phyloP scores from a whole-genome alignment of 2,113 vertebrate species.

The Oryzias celebensis region DNA sequence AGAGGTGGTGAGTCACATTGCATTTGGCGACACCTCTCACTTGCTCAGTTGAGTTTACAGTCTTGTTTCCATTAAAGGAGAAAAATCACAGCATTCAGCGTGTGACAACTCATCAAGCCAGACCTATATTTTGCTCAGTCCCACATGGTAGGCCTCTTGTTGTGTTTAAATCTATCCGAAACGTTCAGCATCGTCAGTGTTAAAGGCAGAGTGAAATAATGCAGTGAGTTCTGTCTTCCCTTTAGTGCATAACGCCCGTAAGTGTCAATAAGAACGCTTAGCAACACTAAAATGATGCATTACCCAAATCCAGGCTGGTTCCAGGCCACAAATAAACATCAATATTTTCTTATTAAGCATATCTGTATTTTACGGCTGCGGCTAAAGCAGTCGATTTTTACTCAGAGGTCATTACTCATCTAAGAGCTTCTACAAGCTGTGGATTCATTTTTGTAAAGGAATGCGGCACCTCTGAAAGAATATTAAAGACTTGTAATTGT shows the following conservation, averaged over 20 bases:
- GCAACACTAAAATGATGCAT: slow-evolving; percentile 16
- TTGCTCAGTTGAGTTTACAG: slow-evolving; percentile 51
- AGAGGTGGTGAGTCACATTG: slow-evolving; percentile 65
- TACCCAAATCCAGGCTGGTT: slow-evolving; percentile 27
- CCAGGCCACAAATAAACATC: slow-evolving; percentile 34
- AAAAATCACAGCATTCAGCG: slow-evolving; percentile 32
- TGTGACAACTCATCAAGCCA: slow-evolving; percentile 50
- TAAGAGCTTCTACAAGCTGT: slow-evolving; percentile 23
- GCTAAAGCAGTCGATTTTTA: slow-evolving; percentile 37
- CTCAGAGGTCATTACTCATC: slow-evolving; percentile 28
- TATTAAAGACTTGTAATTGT: slow-evolving; percentile 58
- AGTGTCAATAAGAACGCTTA: slow-evolving; percentile 44
- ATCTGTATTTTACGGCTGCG: slow-evolving; percentile 36
- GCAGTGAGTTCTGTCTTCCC: slow-evolving; percentile 9
- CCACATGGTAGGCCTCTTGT: slow-evolving; percentile 34
- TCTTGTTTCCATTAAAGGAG: slow-evolving; percentile 45
- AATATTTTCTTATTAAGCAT: slow-evolving; percentile 47
- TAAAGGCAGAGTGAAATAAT: slow-evolving; percentile 24
- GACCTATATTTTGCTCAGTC: slow-evolving; percentile 42
- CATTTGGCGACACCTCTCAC: slow-evolving; percentile 56
- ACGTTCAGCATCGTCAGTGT: slow-evolving; percentile 12
- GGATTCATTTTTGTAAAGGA: slow-evolving; percentile 32
- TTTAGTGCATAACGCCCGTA: slow-evolving; percentile 25
- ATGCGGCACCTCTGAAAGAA: slow-evolving; percentile 32
- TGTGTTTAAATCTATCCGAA: slow-evolving; percentile 21